These are phyloP conservation scores for Melanostigma gelatinosum DNA, from an alignment of 2,113 vertebrate species.

Conservation along the genomic window DNA sequence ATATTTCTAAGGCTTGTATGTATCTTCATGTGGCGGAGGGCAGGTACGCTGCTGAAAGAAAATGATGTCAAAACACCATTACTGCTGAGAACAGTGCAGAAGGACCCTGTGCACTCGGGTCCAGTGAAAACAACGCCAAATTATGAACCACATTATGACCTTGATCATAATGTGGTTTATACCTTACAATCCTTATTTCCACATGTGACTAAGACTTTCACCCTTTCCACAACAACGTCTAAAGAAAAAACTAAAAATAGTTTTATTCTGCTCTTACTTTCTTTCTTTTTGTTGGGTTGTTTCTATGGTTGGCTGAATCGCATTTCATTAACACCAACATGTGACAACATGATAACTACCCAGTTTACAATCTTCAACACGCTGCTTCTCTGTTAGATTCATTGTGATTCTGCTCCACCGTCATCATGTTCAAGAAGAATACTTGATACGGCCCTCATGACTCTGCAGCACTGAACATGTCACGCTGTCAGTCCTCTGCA, in stretches of 20 bases:
- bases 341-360: not conserved
- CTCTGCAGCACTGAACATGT: slow-evolving; percentile 8
- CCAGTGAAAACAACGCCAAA: not conserved
- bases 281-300: not conserved
- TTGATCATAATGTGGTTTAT: not conserved
- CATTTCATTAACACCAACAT: not conserved
- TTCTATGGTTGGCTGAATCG: not conserved
- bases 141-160: no score
- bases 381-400: not conserved
- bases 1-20: slow-evolving; percentile 9
- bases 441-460: not conserved
- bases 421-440: not conserved
- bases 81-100: not conserved
- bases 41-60: not conserved
- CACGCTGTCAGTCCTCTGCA: not conserved
- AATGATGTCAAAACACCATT: slow-evolving; percentile 31
- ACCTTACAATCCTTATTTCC: not conserved
- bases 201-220: not conserved
- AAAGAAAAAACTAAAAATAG: not conserved
- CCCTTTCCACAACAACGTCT: not conserved
- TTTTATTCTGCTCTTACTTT: not conserved
- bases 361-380: not conserved
- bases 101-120: not conserved
- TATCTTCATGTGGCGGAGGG: slow-evolving; percentile 13
- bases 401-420: slow-evolving; percentile 30